Evolutionary conservation across 1,140 invertebrate genomes (phyloP), one percentile per base, ranked within the genome.

Genomic region (Drosophila micromelanica): DNA sequence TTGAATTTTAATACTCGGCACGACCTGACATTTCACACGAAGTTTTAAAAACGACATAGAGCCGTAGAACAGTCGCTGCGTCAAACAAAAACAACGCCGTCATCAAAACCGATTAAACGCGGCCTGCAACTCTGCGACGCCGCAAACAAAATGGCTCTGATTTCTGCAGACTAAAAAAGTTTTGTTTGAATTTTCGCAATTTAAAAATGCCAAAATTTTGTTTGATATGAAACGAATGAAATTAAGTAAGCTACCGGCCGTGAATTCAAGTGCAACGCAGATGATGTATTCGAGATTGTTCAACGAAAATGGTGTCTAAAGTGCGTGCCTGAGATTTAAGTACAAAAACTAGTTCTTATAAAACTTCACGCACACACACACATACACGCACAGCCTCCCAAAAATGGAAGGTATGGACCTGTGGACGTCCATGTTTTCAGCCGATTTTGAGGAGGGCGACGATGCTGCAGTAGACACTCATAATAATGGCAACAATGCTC

Each of bases 381-480:
- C 57, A 46, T 40, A 38, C 52, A 59, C 43, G 30, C 20, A 37
- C 37, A 76, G 51, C 32, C 43, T 67, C 12, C 77, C 60, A 63
- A 69, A 80, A 63, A 91, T 91, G 89, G 89, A 91, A 67, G 78
- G 80, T 43, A 82, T 91, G 75, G 89, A 91, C 51, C 67, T 91
- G 15, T 91, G 89, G 89, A 91, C 85, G 57, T 89, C 84, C 11
- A 91, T 91, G 89, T 91, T 91, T 65, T 91, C 89, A 11, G 49
- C 81, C 2, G 89, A 91, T n/a, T 81, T 80, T 23, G 84, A 77
- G 1, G 85, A 89, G 32, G 75, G 61, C 13, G 45, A 67, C 6
- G 45, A 67, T 5, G 57, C 32, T 13, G 75, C 63, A 45, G 23
- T 2, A 45, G 54, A 61, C 46, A 72, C 20, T 52, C 49, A 37